Evolutionary conservation across 2,888 invertebrate species (phyloP).

Genomic region (Cantharis rustica): DNA sequence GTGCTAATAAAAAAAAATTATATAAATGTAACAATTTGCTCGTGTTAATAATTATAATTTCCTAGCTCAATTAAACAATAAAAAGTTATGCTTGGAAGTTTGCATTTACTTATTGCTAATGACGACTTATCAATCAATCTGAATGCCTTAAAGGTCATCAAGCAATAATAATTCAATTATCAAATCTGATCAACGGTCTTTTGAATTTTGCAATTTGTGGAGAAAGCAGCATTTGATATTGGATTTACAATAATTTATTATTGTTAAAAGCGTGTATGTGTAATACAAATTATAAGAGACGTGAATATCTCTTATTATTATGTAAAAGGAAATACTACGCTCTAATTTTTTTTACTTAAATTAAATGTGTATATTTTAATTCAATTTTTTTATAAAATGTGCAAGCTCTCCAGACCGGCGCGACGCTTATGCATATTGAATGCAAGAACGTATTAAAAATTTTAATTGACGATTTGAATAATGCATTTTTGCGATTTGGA

Average conservation of each 20-base stretch:
- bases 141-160: not conserved
- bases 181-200: not conserved
- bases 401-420: not conserved
- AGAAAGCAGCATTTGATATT: not conserved
- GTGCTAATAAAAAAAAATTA: not conserved
- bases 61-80: not conserved
- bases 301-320: conserved; percentile 12
- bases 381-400: not conserved
- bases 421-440: not conserved
- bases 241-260: not conserved
- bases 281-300: conserved; percentile 3
- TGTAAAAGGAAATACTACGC: conserved; percentile 23
- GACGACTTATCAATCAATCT: not conserved
- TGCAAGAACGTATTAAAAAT: not conserved
- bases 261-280: conserved; percentile 5
- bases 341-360: conserved; percentile 20
- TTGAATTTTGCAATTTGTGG: not conserved
- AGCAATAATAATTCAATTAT: not conserved
- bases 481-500: not conserved
- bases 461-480: not conserved
- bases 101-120: not conserved
- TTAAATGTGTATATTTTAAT: not conserved
- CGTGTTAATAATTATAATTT: not conserved
- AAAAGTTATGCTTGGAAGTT: not conserved
- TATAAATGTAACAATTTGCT: not conserved